phyloP scores from a whole-genome alignment of 2,113 vertebrate genomes.

The Furnarius figulus region DNA sequence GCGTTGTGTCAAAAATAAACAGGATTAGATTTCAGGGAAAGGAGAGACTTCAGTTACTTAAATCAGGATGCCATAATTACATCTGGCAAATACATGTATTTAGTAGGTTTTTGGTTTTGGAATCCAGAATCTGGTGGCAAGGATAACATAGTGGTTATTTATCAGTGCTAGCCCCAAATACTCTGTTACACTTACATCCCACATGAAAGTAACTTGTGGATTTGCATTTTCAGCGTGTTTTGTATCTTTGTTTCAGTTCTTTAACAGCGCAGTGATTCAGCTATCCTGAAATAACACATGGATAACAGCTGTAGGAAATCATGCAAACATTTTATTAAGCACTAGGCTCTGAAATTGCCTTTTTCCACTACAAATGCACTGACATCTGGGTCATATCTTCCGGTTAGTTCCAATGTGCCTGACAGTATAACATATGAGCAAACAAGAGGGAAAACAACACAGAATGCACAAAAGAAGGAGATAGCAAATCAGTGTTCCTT shows the following conservation, averaged over 20 bases:
- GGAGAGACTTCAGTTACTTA: not conserved
- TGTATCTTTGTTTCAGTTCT: constrained; percentile 17
- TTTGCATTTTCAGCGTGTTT: not conserved
- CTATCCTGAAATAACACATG: constrained; percentile 59
- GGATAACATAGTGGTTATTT: not conserved
- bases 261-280: constrained; percentile 18
- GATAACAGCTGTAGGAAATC: constrained; percentile 63
- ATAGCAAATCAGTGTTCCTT: not conserved
- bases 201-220: constrained; percentile 11
- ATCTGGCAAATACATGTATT: not conserved
- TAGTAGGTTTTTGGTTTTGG: not conserved
- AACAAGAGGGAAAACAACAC: not conserved
- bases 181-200: not conserved
- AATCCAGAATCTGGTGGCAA: not conserved
- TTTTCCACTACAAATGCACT: constrained; percentile 56
- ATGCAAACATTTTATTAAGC: constrained; percentile 63
- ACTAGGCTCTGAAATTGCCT: constrained; percentile 59
- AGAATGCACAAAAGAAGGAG: not conserved
- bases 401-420: constrained; percentile 28
- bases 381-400: constrained; percentile 60
- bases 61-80: not conserved
- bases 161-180: not conserved
- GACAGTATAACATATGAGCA: not conserved
- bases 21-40: not conserved
- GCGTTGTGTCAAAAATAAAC: not conserved